phyloP scores from a whole-genome alignment of 2,888 invertebrate genomes.

The Alitta virens region DNA sequence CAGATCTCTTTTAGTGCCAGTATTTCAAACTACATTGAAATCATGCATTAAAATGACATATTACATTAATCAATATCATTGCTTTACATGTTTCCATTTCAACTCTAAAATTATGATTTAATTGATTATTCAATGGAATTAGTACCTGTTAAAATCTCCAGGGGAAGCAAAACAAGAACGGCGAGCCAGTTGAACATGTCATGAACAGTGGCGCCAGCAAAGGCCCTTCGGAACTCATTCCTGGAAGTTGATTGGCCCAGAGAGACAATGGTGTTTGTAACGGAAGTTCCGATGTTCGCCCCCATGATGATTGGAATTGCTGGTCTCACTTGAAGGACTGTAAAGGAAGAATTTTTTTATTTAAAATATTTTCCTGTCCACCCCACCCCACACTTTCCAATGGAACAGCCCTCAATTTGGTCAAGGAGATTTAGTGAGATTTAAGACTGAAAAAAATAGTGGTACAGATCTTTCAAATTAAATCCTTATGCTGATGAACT shows the following conservation, averaged over 20 bases:
- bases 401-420: too few species aligned
- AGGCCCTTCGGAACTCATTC: slow-evolving; percentile 60
- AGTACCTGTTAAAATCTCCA: slow-evolving; percentile 58
- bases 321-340: slow-evolving; percentile 53
- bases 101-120: background rate
- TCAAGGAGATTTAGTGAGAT: too few species aligned
- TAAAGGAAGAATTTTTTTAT: slow-evolving; percentile 9
- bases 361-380: too few species aligned
- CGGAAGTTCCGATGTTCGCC: slow-evolving; percentile 62
- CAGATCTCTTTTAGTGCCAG: background rate
- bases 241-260: slow-evolving; percentile 54
- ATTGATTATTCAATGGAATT: background rate
- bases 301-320: slow-evolving; percentile 64
- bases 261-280: slow-evolving; percentile 62
- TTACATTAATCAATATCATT: too few species aligned
- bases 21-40: background rate
- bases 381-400: too few species aligned
- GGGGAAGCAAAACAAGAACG: slow-evolving; percentile 59
- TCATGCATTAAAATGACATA: too few species aligned
- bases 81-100: too few species aligned
- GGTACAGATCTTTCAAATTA: too few species aligned
- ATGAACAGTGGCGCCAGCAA: slow-evolving; percentile 63
- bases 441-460: too few species aligned
- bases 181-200: slow-evolving; percentile 64
- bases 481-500: too few species aligned